Evolutionary conservation across 53 echinoderm and acorn worm genomes (phyloP), one percentile per base, ranked within the genome.

Genomic region (Paelopatides confundens): DNA sequence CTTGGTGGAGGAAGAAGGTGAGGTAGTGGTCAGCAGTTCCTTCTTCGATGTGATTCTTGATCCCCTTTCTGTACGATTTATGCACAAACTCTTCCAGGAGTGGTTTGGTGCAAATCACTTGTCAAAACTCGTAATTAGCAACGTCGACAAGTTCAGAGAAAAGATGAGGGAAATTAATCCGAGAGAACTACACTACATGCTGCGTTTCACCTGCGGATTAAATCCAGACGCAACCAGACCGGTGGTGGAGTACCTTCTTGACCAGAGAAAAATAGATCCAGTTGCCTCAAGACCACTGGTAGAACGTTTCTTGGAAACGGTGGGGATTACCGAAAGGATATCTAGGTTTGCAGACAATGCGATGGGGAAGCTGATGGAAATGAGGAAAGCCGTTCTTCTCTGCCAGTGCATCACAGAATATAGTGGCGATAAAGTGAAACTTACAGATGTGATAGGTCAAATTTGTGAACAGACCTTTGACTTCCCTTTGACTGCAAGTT

Each of bases 71-170:
- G 66, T 65, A 8, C 66, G 66, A 24, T 65, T 65, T 65, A 65
- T 8, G 66, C 66, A 65, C 24, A 65, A 15, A 26, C 66, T 65
- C 24, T 65, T 65, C 66, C 66, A 65, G 66, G 66, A 65, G 24
- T 65, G 66, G 66, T 24, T 15, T 26, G 66, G 18, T 8, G 66
- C 66, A 8, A 65, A 13, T 15, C 24, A 65, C 24, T 65, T 65
- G 7, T 13, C 66, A 65, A 13, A 24, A 26, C 66, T 65, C 18
- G 11, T 65, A 26, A 65, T 8, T 8, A 65, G 24, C 8, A 15
- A 13, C 14, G 66, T 15, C 11, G 66, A 65, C 27, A 26, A 65
- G 24, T 65, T 65, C 27, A 13, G 8, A 8, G 66, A 65, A 26
- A 65, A 65, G 66, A 21, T 65, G 24, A 13, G 24, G 24, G 66